Percentiles rank a stretch among this genome's conserved stretches.
Conservation (phyloP, 1,140 invertebrate species). For the Aleiodes sp. region DNA sequence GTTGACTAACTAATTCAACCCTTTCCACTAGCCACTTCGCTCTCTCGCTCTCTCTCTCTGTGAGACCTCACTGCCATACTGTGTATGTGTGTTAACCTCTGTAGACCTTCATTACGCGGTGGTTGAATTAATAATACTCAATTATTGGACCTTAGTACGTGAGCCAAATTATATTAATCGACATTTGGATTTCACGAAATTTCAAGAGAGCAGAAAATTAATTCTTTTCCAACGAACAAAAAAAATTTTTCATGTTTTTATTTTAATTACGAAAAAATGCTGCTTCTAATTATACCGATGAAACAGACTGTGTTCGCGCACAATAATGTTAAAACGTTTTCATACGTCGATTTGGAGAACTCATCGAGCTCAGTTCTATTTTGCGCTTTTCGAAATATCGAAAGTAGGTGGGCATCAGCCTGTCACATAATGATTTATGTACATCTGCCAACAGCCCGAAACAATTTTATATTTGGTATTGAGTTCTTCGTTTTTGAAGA, state of each 20-base stretch:
- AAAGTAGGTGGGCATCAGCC: conserved; percentile 57
- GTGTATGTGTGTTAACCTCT: background rate
- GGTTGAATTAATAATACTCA: conserved; percentile 18
- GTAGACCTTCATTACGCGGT: conserved; percentile 11
- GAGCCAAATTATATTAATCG: conserved; percentile 10
- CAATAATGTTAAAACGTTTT: too few species aligned
- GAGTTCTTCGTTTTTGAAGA: conserved; percentile 23
- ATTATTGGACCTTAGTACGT: conserved; percentile 16
- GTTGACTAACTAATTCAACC: conserved; percentile 24
- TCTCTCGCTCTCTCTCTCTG: too few species aligned
- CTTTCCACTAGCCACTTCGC: background rate
- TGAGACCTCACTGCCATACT: too few species aligned
- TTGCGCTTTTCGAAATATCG: conserved; percentile 48
- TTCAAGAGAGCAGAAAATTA: too few species aligned
- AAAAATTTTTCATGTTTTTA: too few species aligned
- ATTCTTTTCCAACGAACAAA: too few species aligned
- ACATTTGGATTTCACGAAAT: background rate
- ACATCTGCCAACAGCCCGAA: conserved; percentile 31
- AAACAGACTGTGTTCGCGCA: too few species aligned
- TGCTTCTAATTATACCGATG: too few species aligned
- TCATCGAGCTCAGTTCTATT: conserved; percentile 48
- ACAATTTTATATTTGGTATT: conserved; percentile 16
- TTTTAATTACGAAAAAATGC: too few species aligned
- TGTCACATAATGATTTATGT: conserved; percentile 62
- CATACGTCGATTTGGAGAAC: conserved; percentile 3